A percentile compares a stretch with the other conserved stretches of the same genome.
Evolutionary conservation across 2,888 invertebrate genomes (phyloP).

Genomic region (Epinotia ramella): DNA sequence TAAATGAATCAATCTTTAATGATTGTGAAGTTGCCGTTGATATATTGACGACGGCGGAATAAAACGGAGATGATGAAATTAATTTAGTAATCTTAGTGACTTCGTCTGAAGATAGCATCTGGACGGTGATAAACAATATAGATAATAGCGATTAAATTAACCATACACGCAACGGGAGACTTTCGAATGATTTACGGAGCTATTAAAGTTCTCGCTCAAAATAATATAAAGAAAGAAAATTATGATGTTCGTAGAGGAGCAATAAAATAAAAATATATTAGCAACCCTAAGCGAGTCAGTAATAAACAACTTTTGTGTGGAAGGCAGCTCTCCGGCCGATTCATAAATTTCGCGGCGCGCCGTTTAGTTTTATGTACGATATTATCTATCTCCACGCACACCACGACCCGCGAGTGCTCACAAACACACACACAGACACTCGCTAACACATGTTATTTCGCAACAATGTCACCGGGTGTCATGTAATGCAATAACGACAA

Average conservation of each 20-base stretch:
- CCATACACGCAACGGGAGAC: conserved; percentile 69
- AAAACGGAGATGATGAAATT: conserved; percentile 44
- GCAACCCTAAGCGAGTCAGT: conserved; percentile 73
- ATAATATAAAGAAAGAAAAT: conserved; percentile 74
- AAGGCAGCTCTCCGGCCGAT: conserved; percentile 79
- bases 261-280: conserved; percentile 73
- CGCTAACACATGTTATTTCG: conserved; percentile 49
- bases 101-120: conserved; percentile 49
- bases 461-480: conserved; percentile 52
- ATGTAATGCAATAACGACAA: conserved; percentile 49
- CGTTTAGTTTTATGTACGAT: conserved; percentile 81
- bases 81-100: conserved; percentile 44
- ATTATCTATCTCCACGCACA: conserved; percentile 79
- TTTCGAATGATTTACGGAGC: conserved; percentile 72
- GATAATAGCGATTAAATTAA: conserved; percentile 72
- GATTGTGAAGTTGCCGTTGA: conserved; percentile 44
- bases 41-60: conserved; percentile 32
- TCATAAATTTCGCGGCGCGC: conserved; percentile 82
- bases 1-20: conserved; percentile 50
- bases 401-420: conserved; percentile 46
- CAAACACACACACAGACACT: conserved; percentile 50
- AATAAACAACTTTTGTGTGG: conserved; percentile 84
- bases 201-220: conserved; percentile 72
- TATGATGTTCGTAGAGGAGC: conserved; percentile 71
- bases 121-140: conserved; percentile 66